Evolutionary conservation across 2,888 invertebrate genomes (phyloP), one percentile per base, ranked within the genome.

Genomic region (Scaptomyza cyrtandrae): DNA sequence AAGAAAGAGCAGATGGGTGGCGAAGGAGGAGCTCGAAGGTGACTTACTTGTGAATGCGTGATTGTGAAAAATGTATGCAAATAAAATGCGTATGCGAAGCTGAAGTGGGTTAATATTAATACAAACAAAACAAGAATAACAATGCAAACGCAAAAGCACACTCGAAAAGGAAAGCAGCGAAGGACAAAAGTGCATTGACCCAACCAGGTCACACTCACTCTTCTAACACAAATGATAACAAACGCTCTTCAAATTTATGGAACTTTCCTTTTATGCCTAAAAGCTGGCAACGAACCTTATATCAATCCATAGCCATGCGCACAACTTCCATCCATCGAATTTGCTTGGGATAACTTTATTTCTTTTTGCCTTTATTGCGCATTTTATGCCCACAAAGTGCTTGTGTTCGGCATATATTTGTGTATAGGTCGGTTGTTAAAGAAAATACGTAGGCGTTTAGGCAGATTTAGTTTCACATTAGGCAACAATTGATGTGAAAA

Each of bases 81-180:
- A 86, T 86, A 87, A 83, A 83, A 86, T 86, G 86, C 87, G 86
- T 86, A 71, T 87, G 64, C 83, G 79, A 73, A 71, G 56, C 82
- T 83, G 83, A 87, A 87, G 82, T 86, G 86, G 86, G 87, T 86
- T 86, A 86, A 85, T 86, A 81, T 76, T 71, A 86, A 86, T 79
- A 76, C 84, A 75, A 80, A 68, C 75, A 75, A 59, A 56, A 57
- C 58, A 62, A 13, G 66, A 60, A 60, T 46, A 56, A 54, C 50
- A 57, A 74, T 71, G 66, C 55, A 64, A 57, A 68, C 29, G 49
- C 65, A 65, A 67, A 76, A 64, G 56, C 76, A 19, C 76, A 82
- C 76, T 80, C 48, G 58, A 78, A 78, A 78, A 73, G 78, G 84
- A 84, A 83, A 71, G 75, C 67, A 67, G 50, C 72, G 82, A 86